phyloP scores from a whole-genome alignment of 2,797 vertebrate species.

The Novumbra hubbsi region DNA sequence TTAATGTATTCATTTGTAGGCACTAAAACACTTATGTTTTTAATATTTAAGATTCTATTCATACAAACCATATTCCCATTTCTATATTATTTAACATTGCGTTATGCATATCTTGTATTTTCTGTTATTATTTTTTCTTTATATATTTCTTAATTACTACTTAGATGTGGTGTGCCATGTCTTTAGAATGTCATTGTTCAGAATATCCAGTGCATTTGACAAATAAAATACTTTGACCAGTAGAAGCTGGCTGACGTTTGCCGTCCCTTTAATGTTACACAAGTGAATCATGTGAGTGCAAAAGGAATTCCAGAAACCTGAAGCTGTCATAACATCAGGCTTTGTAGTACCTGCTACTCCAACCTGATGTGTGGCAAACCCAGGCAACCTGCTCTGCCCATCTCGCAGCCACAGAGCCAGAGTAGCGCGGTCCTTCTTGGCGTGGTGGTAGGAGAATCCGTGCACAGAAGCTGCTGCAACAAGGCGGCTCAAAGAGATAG shows the following conservation, averaged over 20 bases:
- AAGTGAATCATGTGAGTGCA: neutral
- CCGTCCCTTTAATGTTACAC: neutral
- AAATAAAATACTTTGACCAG: too few species aligned
- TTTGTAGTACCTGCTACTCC: slow-evolving; percentile 87
- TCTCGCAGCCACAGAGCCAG: slow-evolving; percentile 84
- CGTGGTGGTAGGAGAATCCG: slow-evolving; percentile 90
- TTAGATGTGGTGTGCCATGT: too few species aligned
- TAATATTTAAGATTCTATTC: too few species aligned
- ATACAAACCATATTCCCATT: too few species aligned
- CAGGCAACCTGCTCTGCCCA: slow-evolving; percentile 81
- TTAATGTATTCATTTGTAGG: too few species aligned
- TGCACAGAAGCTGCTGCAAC: slow-evolving; percentile 74
- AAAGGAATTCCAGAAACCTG: neutral
- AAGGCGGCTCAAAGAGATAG: slow-evolving; percentile 80
- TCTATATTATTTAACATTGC: too few species aligned
- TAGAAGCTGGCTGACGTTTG: neutral
- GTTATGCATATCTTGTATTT: too few species aligned
- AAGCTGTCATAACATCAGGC: neutral
- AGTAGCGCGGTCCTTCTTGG: slow-evolving; percentile 69
- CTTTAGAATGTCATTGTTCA: too few species aligned
- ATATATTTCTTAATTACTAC: too few species aligned
- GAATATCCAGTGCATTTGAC: too few species aligned
- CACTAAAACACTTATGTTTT: too few species aligned
- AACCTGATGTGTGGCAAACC: slow-evolving; percentile 88
- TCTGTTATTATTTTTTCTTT: too few species aligned